Base-by-base conservation (phyloP, 2,113 vertebrate species). In the Dipodomys stephensi region DNA sequence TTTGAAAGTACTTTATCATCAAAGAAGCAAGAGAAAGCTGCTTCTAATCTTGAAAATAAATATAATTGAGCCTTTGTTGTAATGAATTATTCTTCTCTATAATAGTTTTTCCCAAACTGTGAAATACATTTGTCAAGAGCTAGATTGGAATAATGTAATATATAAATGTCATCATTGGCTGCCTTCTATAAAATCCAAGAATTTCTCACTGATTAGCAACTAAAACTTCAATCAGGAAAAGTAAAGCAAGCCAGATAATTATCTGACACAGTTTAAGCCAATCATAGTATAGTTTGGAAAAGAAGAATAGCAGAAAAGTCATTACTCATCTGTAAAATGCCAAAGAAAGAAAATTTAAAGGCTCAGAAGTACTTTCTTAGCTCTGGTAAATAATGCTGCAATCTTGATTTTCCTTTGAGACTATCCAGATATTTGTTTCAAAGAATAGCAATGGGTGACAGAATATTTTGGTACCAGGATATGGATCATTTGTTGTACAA, bases 151-250 rank as follows among this genome's bases (percentile, higher is more conserved):
- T 89, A 94, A 62, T 28, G 30, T 90, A 62, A 64, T 60, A 90
- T 46, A 72, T 84, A 90, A 84, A 72, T 92, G 39, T 76, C 18
- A 80, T 74, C n/a, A 65, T 28, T 92, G 44, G 64, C 44, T 69
- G 13, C 20, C 6, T 90, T 90, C 25, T 86, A 30, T 88, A 76
- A 96, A 82, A 97, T 86, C 18, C 27, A 90, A 82, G 15, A 62
- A 90, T 12, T 88, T 78, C 15, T 79, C 77, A 86, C 7, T 72
- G 25, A 69, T 93, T 92, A 72, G 10, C 32, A 6, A 83, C 28
- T 83, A 85, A 93, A 92, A 95, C 80, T 92, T 90, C n/a, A 67
- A 93, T 67, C 20, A 25, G n/a, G 32, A 83, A 81, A 93, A 92
- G 53, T 72, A 88, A 80, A 71, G 6, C 2, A 35, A 87, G 57